These are phyloP conservation scores for Okamejei kenojei DNA, from an alignment of 2,797 vertebrate species.

Conservation along the genomic window DNA sequence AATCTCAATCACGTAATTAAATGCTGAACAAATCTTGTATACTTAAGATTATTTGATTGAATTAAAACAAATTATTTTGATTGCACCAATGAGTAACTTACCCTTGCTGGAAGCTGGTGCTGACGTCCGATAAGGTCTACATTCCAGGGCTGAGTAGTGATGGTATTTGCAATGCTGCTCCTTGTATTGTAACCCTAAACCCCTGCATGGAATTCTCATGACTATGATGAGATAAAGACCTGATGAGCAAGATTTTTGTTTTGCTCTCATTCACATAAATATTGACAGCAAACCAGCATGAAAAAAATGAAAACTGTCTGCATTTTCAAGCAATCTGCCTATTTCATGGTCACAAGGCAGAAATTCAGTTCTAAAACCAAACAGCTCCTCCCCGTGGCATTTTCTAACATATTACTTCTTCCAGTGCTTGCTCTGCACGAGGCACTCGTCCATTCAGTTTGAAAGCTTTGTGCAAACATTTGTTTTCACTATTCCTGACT, in stretches of 20 bases:
- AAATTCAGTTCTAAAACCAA: not conserved
- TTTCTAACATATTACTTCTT: not conserved
- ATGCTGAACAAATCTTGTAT: not conserved
- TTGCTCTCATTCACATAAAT: constrained; percentile 73
- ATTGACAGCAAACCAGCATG: constrained; percentile 39
- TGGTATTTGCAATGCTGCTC: constrained; percentile 44
- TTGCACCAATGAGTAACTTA: not conserved
- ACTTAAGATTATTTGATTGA: not conserved
- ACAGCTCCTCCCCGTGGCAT: not conserved
- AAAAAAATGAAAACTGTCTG: not conserved
- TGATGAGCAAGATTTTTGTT: constrained; percentile 70
- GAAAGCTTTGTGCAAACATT: not conserved
- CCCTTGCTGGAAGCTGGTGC: not conserved
- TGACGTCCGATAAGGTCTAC: not conserved
- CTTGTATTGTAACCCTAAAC: constrained; percentile 48
- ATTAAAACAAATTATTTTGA: not conserved
- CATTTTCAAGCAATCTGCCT: not conserved
- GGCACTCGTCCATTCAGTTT: not conserved
- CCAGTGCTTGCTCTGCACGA: no score
- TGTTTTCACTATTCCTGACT: not conserved
- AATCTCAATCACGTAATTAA: not conserved
- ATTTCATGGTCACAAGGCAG: not conserved
- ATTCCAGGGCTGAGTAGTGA: constrained; percentile 37
- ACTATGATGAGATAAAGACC: constrained; percentile 82
- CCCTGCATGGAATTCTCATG: constrained; percentile 65